These are phyloP conservation scores for Penaeus japonicus DNA, from an alignment of 1,140 invertebrate genomes.

Conservation along the genomic window DNA sequence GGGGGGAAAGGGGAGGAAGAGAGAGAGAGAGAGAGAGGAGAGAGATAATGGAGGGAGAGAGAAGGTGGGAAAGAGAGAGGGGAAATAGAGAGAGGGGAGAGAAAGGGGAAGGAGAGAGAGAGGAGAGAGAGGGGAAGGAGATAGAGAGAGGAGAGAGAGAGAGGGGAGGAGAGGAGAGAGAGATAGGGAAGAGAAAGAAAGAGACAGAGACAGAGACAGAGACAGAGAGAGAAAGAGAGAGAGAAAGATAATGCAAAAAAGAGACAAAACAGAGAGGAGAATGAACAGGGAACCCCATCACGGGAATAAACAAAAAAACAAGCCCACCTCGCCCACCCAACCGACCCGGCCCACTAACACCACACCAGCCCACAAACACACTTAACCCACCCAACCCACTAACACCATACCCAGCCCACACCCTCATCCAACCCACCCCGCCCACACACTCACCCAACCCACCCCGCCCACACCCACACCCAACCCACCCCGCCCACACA, in stretches of 20 bases:
- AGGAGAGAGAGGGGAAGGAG: background rate
- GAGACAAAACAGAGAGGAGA: background rate
- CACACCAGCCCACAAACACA: no score
- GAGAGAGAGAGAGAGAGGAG: background rate
- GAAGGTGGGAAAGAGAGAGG: background rate
- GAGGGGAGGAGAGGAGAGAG: background rate
- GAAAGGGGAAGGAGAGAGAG: background rate
- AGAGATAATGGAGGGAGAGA: background rate
- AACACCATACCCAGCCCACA: background rate
- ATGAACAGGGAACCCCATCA: background rate
- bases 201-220: background rate
- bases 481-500: background rate
- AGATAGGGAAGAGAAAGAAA: background rate
- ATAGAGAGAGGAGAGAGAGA: background rate
- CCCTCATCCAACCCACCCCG: background rate
- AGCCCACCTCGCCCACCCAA: no score
- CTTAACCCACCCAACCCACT: background rate
- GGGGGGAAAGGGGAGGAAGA: background rate
- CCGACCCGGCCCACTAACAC: background rate
- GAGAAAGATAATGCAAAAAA: background rate
- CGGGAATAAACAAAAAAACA: background rate
- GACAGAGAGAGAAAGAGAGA: background rate
- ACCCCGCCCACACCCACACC: background rate
- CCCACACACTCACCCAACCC: background rate
- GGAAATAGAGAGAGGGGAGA: no score